Base-by-base conservation (phyloP, 2,113 vertebrate genomes). In the Odobenus rosmarus region DNA sequence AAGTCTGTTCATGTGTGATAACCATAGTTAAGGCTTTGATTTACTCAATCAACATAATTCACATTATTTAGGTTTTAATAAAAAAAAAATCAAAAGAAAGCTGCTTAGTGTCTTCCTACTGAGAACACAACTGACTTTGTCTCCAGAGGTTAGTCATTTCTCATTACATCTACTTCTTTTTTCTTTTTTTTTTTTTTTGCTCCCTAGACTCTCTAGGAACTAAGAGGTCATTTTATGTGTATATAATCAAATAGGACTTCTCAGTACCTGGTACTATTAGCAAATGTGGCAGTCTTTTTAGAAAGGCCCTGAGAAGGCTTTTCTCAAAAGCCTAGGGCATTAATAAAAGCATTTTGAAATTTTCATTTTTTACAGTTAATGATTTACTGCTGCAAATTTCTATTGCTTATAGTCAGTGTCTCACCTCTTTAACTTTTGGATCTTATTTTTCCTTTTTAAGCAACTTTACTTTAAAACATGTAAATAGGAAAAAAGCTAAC, bases 31-130 rank as follows among this genome's bases (percentile, higher is more conserved):
- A 72, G 85, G 62, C 16, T 89, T 95, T 91, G 49, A 93, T 81
- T 85, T 88, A 69, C 31, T 71, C 61, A 39, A 14, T 67, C 24
- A 90, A 49, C n/a, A 55, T 26, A 71, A 1, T 18, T 87, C 55
- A 80, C 11, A 28, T 39, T 39, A 74, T 61, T 76, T 93, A 89
- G 36, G 42, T 81, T 94, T 71, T 77, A 82, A 92, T 42, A 93
- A 71, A 94, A 90, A 94, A 94, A 90, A 59, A 92, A 2, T 85
- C 33, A 61, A 93, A 86, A 28, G 33, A 62, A 90, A 69, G 7
- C 61, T 77, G 46, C n/a, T 96, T 42, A 53, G 21, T 49, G 57
- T 96, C 13, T n/a, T 61, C 57, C 61, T 62, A 14, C 49, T 64
- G 72, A 93, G 36, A 31, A 28, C 36, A 62, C 36, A 83, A 94